Conservation (phyloP, 2,888 invertebrate genomes). For the Mesochorus sp. region DNA sequence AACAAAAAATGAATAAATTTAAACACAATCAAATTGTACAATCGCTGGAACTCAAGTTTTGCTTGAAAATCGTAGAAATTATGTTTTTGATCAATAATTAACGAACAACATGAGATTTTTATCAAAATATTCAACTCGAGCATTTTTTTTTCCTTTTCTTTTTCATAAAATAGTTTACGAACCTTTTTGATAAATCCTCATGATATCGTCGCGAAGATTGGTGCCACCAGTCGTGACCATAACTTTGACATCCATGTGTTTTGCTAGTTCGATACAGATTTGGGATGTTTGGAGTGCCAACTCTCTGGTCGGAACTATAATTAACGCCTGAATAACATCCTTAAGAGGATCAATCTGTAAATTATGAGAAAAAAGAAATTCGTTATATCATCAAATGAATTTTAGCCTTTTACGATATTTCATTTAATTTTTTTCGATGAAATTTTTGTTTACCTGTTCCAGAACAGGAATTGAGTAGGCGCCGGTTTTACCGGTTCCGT, state of each 20-base stretch:
- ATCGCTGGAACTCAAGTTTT: no score
- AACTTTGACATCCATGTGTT: conserved; percentile 97
- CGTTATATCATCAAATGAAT: background rate
- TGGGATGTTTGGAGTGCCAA: conserved; percentile 99
- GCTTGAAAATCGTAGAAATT: conserved; percentile 2
- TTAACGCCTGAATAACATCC: conserved; percentile 98
- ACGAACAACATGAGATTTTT: no score
- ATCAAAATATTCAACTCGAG: no score
- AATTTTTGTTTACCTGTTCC: conserved; percentile 87
- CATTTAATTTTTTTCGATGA: background rate
- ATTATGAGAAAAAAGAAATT: background rate
- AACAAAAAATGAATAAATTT: no score
- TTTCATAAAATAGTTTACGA: conserved; percentile 66
- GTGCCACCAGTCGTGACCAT: conserved; percentile 99
- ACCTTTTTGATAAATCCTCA: conserved; percentile 99
- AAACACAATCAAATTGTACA: no score
- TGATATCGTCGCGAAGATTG: conserved; percentile 98
- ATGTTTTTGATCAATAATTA: background rate
- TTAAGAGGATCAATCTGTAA: conserved; percentile 89
- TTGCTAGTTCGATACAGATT: conserved; percentile 99
- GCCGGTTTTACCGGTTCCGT: conserved; percentile 99
- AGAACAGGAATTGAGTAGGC: conserved; percentile 99
- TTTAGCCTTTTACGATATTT: background rate
- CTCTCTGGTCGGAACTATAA: conserved; percentile 99
- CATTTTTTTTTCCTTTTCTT: background rate